phyloP scores from a whole-genome alignment of 2,797 vertebrate species.

The Danio albolineatus region DNA sequence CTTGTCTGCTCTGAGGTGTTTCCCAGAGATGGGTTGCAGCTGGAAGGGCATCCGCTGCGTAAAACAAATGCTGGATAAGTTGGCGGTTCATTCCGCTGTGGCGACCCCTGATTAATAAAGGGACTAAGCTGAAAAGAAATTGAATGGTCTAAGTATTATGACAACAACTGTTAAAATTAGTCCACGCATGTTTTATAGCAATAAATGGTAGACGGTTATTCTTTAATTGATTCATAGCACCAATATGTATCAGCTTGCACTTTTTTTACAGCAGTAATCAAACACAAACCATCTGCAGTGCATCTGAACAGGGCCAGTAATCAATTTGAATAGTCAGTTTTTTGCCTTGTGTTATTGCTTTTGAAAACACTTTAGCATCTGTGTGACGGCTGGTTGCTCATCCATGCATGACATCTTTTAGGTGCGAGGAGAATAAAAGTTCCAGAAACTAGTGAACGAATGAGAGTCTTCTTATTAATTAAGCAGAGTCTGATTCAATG shows the following conservation, averaged over 20 bases:
- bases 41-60: no score
- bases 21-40: no score
- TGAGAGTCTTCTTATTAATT: background rate
- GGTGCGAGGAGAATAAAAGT: slow-evolving; percentile 2
- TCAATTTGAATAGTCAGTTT: background rate
- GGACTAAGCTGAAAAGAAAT: no score
- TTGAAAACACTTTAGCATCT: slow-evolving; percentile 3
- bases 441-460: slow-evolving; percentile 14
- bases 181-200: background rate
- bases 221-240: slow-evolving; percentile 13
- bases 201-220: background rate
- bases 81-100: no score
- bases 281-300: background rate
- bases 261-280: slow-evolving; percentile 7
- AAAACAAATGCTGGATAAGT: no score
- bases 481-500: background rate
- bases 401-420: slow-evolving; percentile 34
- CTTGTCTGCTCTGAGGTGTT: no score
- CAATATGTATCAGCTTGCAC: slow-evolving; percentile 2
- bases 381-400: background rate
- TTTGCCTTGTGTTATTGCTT: slow-evolving; percentile 38
- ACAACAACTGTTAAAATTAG: no score
- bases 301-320: slow-evolving; percentile 8
- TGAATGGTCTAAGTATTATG: no score
- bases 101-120: no score